phyloP scores from a whole-genome alignment of 2,888 invertebrate species.

The Caenorhabditis sp. region DNA sequence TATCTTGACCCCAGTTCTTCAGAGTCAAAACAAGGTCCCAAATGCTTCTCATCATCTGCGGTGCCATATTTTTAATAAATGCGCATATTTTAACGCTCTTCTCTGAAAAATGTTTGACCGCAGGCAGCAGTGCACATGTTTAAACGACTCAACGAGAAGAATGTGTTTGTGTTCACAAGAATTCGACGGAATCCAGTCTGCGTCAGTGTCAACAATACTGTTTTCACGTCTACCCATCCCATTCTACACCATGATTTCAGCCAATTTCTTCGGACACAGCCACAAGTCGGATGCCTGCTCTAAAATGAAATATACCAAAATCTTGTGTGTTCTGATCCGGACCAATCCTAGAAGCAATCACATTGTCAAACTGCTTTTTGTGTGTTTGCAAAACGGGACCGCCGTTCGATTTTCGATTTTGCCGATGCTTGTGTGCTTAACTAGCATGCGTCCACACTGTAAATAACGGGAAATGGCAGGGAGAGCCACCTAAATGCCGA shows the following conservation, averaged over 20 bases:
- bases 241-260: slow-evolving; percentile 17
- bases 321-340: background rate
- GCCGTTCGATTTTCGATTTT: background rate
- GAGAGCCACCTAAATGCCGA: background rate
- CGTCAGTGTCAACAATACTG: slow-evolving; percentile 14
- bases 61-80: slow-evolving; percentile 16
- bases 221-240: slow-evolving; percentile 12
- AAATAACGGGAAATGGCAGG: background rate
- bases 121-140: slow-evolving; percentile 24
- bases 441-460: background rate
- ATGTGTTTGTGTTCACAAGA: slow-evolving; percentile 18
- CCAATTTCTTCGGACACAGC: slow-evolving; percentile 19
- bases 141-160: slow-evolving; percentile 10
- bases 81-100: slow-evolving; percentile 13
- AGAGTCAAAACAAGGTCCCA: too few relatives aligned
- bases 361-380: background rate
- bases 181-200: background rate
- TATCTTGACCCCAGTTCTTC: too few relatives aligned
- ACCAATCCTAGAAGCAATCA: background rate
- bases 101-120: slow-evolving; percentile 19
- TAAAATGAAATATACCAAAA: too few relatives aligned
- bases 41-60: background rate
- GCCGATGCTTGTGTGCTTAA: background rate
- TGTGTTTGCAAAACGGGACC: background rate
- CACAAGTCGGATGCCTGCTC: too few relatives aligned